Evolutionary conservation across 2,888 invertebrate species (phyloP), one percentile per base, ranked within the genome.

Genomic region (Acleris holmiana): DNA sequence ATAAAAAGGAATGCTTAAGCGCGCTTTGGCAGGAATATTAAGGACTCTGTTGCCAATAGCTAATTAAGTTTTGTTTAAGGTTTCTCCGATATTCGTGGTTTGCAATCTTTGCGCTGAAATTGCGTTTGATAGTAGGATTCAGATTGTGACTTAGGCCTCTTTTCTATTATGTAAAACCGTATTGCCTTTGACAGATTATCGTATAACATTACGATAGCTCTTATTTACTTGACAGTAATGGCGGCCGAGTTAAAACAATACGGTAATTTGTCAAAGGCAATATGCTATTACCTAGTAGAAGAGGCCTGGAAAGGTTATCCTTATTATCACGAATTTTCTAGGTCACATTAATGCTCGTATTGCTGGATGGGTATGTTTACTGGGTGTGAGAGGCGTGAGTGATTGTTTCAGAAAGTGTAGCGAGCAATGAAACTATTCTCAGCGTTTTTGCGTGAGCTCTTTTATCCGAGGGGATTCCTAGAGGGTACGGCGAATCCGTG

Each of bases 401-500:
- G 68, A 59, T 53, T 59, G 63, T 63, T 46, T 50, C 47, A 61
- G 49, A 35, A 47, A 57, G 49, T 48, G 46, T 47, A 51, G 68
- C 74, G 72, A 76, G 77, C 75, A 80, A 73, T 77, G 75, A 76
- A 82, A 81, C 77, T 83, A 80, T 84, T 82, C 73, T 73, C 79
- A 80, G 79, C 79, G 80, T 82, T 80, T 76, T 73, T 71, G 71
- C 74, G 76, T 84, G 85, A 86, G 84, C 82, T 83, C 81, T 86
- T 86, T 86, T 87, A 88, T 86, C 83, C 82, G 64, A 73, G 73
- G 73, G 77, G 79, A 82, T 83, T 79, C 75, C 78, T 75, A 67
- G 76, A 83, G 83, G 80, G 80, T 74, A 78, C 74, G 74, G 76
- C 66, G 80, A 86, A 86, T 86, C 85, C 86, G 80, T 84, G 83